Base-by-base conservation (phyloP, 2,797 vertebrate genomes). In the Phrynocephalus guinanensis region DNA sequence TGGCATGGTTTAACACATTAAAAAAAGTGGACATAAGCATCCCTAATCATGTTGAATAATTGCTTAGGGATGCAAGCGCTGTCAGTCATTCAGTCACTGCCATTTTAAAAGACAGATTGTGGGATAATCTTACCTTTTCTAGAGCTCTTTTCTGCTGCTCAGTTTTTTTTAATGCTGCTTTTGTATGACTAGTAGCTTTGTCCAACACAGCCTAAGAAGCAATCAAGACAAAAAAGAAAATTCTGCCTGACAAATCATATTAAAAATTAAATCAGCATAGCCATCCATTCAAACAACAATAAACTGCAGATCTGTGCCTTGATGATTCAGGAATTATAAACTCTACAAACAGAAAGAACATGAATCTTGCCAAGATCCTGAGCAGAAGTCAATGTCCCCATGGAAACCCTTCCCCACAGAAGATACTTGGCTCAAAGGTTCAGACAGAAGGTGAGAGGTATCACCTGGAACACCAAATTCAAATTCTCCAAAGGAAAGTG, bases 101-200 rank as follows among this genome's bases (percentile, higher is more conserved):
- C 15, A 86, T 82, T 82, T 86, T 82, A 77, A 81, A 15, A 66
- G 52, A 90, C 87, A 20, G 15, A 72, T 86, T 56, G 7, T 16
- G 6, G 9, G 0, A 16, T 20, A 70, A 3, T 68, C 82, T 94
- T 91, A 99, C 98, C 98, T 98, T 99, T 95, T 99, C 98, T 84
- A 99, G 95, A 82, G 96, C 96, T 95, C 96, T 98, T 92, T 96
- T 97, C 86, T 97, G 97, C 84, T 98, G 97, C 92, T 98, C 97
- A 24, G 95, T 98, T 95, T 98, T 99, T 93, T 98, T 97, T 91
- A 99, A 97, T 81, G 98, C 91, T 84, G 93, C 97, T 91, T 98
- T 98, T 20, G 97, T 99, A 87, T 99, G 98, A 92, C 95, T 96
- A 0, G 98, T 99, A 82, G 98, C 98, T 97, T 98, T 98, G 92